phyloP scores from a whole-genome alignment of 2,113 vertebrate species.

The Ageneiosus marmoratus region DNA sequence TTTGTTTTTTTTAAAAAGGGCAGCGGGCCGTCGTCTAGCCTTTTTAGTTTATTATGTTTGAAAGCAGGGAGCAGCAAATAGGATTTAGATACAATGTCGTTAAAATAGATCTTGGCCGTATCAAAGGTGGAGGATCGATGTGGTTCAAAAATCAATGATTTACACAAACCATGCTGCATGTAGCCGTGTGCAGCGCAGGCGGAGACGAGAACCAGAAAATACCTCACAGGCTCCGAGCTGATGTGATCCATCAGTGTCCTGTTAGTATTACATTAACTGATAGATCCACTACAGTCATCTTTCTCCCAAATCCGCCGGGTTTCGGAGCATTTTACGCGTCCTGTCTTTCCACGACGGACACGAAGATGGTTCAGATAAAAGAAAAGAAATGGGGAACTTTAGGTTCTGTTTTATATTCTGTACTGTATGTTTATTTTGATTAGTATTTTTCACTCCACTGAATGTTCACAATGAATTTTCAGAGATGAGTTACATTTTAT shows the following conservation, averaged over 20 bases:
- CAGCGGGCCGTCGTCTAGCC: slow-evolving; percentile 11
- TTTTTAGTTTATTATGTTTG: slow-evolving; percentile 61
- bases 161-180: slow-evolving; percentile 56
- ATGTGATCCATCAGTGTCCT: slow-evolving; percentile 35
- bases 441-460: neutral
- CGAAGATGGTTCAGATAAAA: neutral
- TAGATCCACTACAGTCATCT: neutral
- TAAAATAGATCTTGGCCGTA: slow-evolving; percentile 61
- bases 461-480: neutral
- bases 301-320: neutral
- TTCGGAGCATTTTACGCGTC: neutral
- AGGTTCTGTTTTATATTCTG: neutral
- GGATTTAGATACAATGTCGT: slow-evolving; percentile 63
- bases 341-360: neutral
- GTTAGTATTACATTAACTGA: neutral
- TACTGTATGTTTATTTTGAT: neutral
- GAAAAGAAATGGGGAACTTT: neutral
- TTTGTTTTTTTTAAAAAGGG: neutral
- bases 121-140: slow-evolving; percentile 59
- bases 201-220: neutral
- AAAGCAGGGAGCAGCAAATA: slow-evolving; percentile 56
- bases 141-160: slow-evolving; percentile 57
- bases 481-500: too few relatives aligned
- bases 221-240: too few relatives aligned
- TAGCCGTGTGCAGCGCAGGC: too few relatives aligned